A percentile compares a stretch with the other conserved stretches of the same genome.
Evolutionary conservation across 2,113 vertebrate species (phyloP).

Genomic region (Tamias sibiricus): DNA sequence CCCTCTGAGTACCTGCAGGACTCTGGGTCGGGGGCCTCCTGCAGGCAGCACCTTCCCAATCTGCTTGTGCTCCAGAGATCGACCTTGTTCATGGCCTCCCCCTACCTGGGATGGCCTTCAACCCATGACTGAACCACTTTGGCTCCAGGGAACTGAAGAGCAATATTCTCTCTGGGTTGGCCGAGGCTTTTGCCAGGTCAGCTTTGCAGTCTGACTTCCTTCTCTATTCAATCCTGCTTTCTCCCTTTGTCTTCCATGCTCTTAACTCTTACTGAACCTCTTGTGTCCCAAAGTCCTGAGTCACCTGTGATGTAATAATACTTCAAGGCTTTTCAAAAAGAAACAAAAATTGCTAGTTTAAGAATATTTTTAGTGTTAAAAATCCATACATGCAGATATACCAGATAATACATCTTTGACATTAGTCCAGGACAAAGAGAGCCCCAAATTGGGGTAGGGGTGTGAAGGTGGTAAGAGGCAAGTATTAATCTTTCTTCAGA

Average conservation of each 20-base stretch:
- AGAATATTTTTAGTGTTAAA: background rate
- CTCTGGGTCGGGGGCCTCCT: background rate
- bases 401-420: background rate
- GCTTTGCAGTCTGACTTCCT: background rate
- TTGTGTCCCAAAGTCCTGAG: background rate
- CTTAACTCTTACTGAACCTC: background rate
- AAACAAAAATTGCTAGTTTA: background rate
- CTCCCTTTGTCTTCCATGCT: background rate
- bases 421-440: background rate
- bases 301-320: background rate
- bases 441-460: background rate
- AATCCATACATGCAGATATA: background rate
- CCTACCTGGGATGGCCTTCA: background rate
- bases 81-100: background rate
- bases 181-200: background rate
- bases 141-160: too few relatives aligned
- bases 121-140: background rate
- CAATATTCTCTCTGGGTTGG: background rate
- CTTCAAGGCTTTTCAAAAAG: background rate
- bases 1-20: accelerated
- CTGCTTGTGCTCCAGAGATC: background rate
- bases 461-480: background rate
- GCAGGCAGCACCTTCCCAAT: too few relatives aligned
- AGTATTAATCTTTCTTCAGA: background rate
- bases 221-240: background rate